Evolutionary conservation across 2,888 invertebrate genomes (phyloP).

Genomic region (Drosophila macrospina): DNA sequence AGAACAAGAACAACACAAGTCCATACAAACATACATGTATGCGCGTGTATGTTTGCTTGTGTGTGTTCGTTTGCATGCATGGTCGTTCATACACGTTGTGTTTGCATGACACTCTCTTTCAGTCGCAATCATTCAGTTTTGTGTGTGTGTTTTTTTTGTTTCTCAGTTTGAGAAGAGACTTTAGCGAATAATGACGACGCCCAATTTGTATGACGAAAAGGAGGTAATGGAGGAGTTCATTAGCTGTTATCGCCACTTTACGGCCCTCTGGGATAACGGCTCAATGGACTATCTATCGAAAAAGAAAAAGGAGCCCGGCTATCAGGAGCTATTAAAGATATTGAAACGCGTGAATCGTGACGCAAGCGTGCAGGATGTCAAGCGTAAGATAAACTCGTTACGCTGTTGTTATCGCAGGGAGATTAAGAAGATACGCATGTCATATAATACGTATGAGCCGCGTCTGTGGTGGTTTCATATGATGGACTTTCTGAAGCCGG

Average conservation of each 20-base stretch:
- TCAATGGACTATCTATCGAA: slow-evolving; percentile 55
- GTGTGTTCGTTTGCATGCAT: background rate
- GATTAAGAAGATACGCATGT: slow-evolving; percentile 55
- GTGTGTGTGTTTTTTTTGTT: background rate
- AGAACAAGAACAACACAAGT: slow-evolving; percentile 4
- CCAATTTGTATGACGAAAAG: slow-evolving; percentile 59
- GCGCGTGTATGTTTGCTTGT: background rate
- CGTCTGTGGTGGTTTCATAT: slow-evolving; percentile 68
- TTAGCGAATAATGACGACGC: slow-evolving; percentile 19
- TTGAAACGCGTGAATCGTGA: slow-evolving; percentile 54
- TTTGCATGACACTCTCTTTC: slow-evolving; percentile 47
- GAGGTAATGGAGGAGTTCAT: slow-evolving; percentile 69
- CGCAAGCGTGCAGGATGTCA: slow-evolving; percentile 56
- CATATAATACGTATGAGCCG: slow-evolving; percentile 49
- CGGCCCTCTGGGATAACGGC: slow-evolving; percentile 57
- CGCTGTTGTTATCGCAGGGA: slow-evolving; percentile 69
- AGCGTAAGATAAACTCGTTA: slow-evolving; percentile 68
- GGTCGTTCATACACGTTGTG: slow-evolving; percentile 43
- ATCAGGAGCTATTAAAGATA: slow-evolving; percentile 58
- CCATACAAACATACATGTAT: background rate
- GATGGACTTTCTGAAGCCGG: slow-evolving; percentile 66
- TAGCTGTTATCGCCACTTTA: slow-evolving; percentile 63
- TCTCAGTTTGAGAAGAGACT: slow-evolving; percentile 28
- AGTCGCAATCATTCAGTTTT: slow-evolving; percentile 45
- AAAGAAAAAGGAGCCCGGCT: slow-evolving; percentile 57